Conservation (phyloP, 1,140 invertebrate species). For the Papilio helenus region DNA sequence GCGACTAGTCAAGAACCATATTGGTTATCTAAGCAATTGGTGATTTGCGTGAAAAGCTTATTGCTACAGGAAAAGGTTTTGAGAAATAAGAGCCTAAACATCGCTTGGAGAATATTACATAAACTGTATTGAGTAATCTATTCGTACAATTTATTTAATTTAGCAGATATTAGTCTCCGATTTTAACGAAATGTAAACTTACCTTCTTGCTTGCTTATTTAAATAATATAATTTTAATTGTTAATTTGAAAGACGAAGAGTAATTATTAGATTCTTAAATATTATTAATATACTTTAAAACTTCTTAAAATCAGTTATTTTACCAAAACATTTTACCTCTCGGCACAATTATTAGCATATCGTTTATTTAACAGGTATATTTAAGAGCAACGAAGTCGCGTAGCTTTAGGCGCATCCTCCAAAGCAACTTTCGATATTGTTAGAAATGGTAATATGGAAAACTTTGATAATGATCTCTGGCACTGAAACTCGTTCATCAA, state of each 20-base stretch:
- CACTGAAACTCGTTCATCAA: neutral
- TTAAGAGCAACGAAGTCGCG: neutral
- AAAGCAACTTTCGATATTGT: neutral
- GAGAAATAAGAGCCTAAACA: neutral
- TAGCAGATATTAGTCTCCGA: no score
- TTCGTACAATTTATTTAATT: no score
- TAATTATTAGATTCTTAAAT: no score
- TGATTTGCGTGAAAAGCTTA: neutral
- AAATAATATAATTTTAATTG: no score
- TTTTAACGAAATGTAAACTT: no score
- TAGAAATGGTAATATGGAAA: neutral
- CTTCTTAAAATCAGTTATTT: neutral
- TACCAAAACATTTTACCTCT: neutral
- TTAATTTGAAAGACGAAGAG: no score
- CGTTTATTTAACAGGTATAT: neutral
- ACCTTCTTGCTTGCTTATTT: no score
- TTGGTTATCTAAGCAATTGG: constrained; percentile 6
- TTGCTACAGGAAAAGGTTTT: neutral
- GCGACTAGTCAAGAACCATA: no score
- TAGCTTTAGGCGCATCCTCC: neutral
- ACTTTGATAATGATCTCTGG: neutral
- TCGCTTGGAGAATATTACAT: no score
- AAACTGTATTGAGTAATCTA: neutral
- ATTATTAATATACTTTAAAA: no score
- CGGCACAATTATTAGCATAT: neutral